Evolutionary conservation across 2,888 invertebrate genomes (phyloP).

Genomic region (Caenorhabditis angaria): DNA sequence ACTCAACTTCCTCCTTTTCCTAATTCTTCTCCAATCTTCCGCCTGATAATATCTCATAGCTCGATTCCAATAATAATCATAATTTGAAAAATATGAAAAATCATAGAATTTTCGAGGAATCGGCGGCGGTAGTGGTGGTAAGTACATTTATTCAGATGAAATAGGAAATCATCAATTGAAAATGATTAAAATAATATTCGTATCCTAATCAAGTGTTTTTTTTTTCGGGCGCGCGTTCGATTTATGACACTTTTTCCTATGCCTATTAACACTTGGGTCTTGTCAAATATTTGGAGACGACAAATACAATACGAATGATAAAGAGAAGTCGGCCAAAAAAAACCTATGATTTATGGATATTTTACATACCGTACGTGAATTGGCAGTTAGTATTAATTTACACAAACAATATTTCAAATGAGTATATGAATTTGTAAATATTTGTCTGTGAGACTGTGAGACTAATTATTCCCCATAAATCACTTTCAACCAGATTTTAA

Average conservation of each 20-base stretch:
- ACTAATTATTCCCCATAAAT: too few relatives aligned
- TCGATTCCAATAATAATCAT: slow-evolving; percentile 24
- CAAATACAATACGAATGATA: not conserved
- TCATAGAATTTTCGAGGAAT: slow-evolving; percentile 20
- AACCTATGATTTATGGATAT: not conserved
- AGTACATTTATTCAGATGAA: not conserved
- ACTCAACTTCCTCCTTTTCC: slow-evolving; percentile 5
- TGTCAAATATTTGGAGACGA: slow-evolving; percentile 1
- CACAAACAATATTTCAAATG: too few relatives aligned
- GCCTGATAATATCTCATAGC: slow-evolving; percentile 26
- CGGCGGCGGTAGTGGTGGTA: not conserved
- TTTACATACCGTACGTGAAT: not conserved
- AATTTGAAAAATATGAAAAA: slow-evolving; percentile 39
- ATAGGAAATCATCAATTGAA: not conserved
- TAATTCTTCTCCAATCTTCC: slow-evolving; percentile 16
- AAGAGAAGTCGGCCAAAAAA: not conserved
- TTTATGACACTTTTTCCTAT: not conserved
- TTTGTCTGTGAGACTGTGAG: too few relatives aligned
- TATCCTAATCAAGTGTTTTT: not conserved
- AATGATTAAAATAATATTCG: not conserved
- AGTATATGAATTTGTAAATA: too few relatives aligned
- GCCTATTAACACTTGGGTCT: slow-evolving; percentile 1
- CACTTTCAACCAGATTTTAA: too few relatives aligned
- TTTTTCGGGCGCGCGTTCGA: not conserved
- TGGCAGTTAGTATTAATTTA: too few relatives aligned